These are phyloP conservation scores for Pachydiplax longipennis DNA, from an alignment of 2,888 invertebrate species.

Conservation along the genomic window DNA sequence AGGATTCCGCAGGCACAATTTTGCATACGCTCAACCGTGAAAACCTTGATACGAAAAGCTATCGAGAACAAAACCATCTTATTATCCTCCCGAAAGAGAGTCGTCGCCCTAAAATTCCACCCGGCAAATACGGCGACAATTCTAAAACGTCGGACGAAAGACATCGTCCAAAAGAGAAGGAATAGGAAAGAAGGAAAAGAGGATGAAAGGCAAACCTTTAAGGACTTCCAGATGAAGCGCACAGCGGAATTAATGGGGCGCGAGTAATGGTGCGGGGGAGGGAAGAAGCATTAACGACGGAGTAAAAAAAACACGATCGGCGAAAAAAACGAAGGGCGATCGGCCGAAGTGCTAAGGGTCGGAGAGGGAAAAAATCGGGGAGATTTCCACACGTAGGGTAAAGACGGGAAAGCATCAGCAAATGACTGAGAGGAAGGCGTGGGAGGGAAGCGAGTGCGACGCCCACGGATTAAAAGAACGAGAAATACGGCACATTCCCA, in stretches of 20 bases:
- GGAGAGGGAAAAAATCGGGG: background rate
- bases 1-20: too few species aligned
- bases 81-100: too few species aligned
- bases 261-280: background rate
- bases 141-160: background rate
- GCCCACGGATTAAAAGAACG: background rate
- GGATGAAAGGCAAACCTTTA: background rate
- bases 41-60: too few species aligned
- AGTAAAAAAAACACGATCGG: background rate
- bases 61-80: too few species aligned
- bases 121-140: background rate
- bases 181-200: background rate
- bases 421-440: background rate
- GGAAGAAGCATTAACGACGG: background rate
- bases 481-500: background rate
- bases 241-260: constrained; percentile 12
- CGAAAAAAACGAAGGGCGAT: background rate
- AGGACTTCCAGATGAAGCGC: background rate
- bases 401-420: background rate
- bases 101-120: too few species aligned
- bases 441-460: background rate
- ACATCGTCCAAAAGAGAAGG: background rate
- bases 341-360: background rate
- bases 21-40: too few species aligned
- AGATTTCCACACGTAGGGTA: background rate